A percentile compares a stretch with the other conserved stretches of the same genome.
These are phyloP conservation scores for Latrodectus hesperus DNA, from an alignment of 2,888 invertebrate species.

Conservation along the genomic window DNA sequence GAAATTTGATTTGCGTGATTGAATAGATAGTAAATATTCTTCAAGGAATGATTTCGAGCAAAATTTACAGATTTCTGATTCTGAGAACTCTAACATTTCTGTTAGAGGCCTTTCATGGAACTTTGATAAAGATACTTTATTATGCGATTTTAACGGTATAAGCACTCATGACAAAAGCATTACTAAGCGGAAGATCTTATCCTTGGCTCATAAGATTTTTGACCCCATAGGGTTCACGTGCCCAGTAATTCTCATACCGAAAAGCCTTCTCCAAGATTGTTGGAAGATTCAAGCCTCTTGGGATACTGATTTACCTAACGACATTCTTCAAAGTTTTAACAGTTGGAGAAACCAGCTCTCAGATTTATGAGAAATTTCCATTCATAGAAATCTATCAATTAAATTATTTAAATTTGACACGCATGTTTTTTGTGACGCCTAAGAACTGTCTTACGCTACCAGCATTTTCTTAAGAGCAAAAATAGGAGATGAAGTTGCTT, in stretches of 20 bases:
- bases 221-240: neutral
- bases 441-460: neutral
- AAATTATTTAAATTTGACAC: neutral
- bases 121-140: neutral
- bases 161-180: neutral
- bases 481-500: neutral
- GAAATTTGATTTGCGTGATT: too few relatives aligned
- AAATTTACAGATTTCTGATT: neutral
- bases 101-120: neutral
- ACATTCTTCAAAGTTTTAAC: neutral
- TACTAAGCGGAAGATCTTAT: slow-evolving; percentile 1
- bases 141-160: neutral
- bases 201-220: neutral
- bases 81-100: neutral
- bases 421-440: slow-evolving; percentile 18
- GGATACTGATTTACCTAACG: neutral
- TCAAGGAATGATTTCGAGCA: neutral
- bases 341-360: neutral
- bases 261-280: slow-evolving; percentile 3
- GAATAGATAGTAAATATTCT: too few relatives aligned
- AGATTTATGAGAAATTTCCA: neutral
- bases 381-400: neutral
- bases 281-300: neutral
- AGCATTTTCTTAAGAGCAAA: neutral
- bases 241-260: neutral